Percentiles rank a stretch among this genome's conserved stretches.
phyloP scores from a whole-genome alignment of 2,797 vertebrate genomes.

The Halcyon leucocephala region DNA sequence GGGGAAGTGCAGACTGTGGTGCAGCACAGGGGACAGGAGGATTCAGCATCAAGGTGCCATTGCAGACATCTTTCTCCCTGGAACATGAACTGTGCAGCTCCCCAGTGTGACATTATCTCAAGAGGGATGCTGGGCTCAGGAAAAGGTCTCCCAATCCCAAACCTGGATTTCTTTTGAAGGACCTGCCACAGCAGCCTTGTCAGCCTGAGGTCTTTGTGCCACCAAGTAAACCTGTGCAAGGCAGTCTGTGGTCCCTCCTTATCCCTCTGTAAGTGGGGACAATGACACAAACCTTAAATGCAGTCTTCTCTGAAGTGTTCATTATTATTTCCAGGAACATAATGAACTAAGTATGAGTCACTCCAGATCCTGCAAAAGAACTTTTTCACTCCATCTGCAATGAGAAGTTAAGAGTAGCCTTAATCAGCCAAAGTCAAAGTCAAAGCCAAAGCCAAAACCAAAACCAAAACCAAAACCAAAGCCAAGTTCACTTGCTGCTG shows the following conservation, averaged over 20 bases:
- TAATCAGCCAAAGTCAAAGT: not conserved
- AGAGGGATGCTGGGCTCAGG: not conserved
- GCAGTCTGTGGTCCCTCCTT: not conserved
- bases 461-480: not conserved
- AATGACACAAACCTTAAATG: not conserved
- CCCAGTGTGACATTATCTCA: not conserved
- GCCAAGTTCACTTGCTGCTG: not conserved
- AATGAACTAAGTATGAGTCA: not conserved
- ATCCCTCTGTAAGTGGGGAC: not conserved
- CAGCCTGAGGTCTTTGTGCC: not conserved
- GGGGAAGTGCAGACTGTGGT: accelerated
- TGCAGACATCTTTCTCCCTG: not conserved
- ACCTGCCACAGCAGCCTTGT: not conserved
- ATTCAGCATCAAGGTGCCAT: not conserved
- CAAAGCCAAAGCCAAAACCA: too few relatives aligned
- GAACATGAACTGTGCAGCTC: accelerated
- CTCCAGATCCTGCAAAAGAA: not conserved
- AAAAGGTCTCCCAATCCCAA: not conserved
- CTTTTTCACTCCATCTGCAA: not conserved
- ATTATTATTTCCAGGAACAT: not conserved
- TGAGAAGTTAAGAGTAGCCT: not conserved
- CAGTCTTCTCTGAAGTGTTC: not conserved
- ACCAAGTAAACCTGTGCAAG: not conserved
- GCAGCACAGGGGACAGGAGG: not conserved
- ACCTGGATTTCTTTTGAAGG: not conserved